These are phyloP conservation scores for Galaxias olidus DNA, from an alignment of 2,797 vertebrate genomes.

Conservation along the genomic window DNA sequence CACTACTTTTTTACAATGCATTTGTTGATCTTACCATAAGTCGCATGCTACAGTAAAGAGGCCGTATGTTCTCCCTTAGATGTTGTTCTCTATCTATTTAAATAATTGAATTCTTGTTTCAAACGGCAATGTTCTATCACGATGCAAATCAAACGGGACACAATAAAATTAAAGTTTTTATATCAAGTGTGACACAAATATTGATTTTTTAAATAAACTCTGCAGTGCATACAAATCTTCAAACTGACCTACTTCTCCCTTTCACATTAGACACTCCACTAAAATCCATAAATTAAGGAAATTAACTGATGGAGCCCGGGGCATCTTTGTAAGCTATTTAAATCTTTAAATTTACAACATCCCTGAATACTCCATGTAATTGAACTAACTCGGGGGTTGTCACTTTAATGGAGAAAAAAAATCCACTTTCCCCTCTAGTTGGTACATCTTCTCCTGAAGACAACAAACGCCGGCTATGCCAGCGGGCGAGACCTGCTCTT, in stretches of 20 bases:
- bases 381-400: slow-evolving; percentile 99
- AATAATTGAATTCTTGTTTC: no score
- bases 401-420: slow-evolving; percentile 98
- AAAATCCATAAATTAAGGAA: slow-evolving; percentile 99
- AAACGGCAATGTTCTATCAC: no score
- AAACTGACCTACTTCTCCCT: slow-evolving; percentile 91
- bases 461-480: slow-evolving; percentile 76
- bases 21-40: background rate
- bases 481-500: slow-evolving; percentile 72
- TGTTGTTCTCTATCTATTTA: no score
- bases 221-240: slow-evolving; percentile 75
- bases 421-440: slow-evolving; percentile 84
- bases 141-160: no score
- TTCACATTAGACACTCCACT: slow-evolving; percentile 87
- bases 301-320: slow-evolving; percentile 97
- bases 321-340: slow-evolving; percentile 99
- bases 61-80: no score
- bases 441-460: slow-evolving; percentile 78
- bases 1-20: slow-evolving; percentile 9
- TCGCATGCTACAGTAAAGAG: no score
- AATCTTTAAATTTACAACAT: slow-evolving; percentile 99
- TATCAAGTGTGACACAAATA: no score
- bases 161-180: no score
- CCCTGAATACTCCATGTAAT: slow-evolving; percentile 99
- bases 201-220: slow-evolving; percentile 54